Evolutionary conservation across 2,113 vertebrate species (phyloP).

Genomic region (Bujurquina vittata): DNA sequence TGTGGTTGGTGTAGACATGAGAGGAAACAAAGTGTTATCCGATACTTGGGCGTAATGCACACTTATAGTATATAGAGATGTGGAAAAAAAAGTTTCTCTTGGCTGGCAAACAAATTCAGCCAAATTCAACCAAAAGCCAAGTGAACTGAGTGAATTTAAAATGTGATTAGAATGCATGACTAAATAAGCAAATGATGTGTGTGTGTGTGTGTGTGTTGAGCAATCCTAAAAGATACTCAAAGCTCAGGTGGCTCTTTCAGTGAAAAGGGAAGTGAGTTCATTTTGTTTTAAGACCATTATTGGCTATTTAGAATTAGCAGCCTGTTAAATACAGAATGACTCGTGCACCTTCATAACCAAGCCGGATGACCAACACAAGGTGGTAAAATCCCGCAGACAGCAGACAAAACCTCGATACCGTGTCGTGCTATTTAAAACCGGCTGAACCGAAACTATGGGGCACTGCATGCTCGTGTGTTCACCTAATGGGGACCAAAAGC

Average conservation of each 20-base stretch:
- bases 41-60: background rate
- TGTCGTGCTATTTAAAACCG: background rate
- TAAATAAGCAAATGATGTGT: too few species aligned
- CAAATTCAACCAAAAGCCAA: too few species aligned
- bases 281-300: background rate
- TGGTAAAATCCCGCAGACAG: background rate
- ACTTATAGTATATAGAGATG: background rate
- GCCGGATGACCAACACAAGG: background rate
- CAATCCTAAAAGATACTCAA: background rate
- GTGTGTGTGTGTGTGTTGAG: too few species aligned
- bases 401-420: background rate
- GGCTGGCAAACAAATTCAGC: slow-evolving; percentile 11
- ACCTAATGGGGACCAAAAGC: background rate
- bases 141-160: background rate
- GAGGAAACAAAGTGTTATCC: background rate
- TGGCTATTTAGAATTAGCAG: background rate
- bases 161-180: background rate
- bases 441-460: background rate
- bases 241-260: background rate
- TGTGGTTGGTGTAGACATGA: background rate
- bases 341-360: background rate
- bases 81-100: background rate
- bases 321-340: background rate
- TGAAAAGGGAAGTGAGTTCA: background rate
- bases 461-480: background rate